phyloP scores from a whole-genome alignment of 2,113 vertebrate genomes.

The Suncus etruscus region DNA sequence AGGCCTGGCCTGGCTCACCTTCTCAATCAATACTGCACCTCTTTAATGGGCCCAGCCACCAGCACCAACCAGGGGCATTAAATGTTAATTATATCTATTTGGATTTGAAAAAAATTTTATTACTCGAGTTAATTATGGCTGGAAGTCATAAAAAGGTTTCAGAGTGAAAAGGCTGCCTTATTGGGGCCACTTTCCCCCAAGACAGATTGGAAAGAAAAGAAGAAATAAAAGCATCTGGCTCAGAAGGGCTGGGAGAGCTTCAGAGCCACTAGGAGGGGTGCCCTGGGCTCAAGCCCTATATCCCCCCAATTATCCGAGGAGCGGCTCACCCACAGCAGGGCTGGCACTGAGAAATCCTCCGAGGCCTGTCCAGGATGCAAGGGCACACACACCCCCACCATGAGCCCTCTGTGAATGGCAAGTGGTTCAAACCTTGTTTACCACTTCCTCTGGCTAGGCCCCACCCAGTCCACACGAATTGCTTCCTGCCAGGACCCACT shows the following conservation, averaged over 20 bases:
- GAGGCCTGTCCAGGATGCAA: no score
- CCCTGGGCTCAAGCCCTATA: neutral
- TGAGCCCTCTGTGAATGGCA: neutral
- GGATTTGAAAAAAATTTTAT: slow-evolving; percentile 87
- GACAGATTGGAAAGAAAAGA: slow-evolving; percentile 81
- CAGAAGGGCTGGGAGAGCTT: neutral
- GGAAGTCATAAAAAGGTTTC: slow-evolving; percentile 87
- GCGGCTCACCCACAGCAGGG: neutral
- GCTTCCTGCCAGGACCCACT: slow-evolving; percentile 88
- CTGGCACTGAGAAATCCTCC: neutral
- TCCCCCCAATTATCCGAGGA: neutral
- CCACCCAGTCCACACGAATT: slow-evolving; percentile 68
- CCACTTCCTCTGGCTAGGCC: slow-evolving; percentile 4
- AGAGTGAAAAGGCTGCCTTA: slow-evolving; percentile 84
- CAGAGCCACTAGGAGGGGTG: slow-evolving; percentile 7
- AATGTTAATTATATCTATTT: slow-evolving; percentile 89
- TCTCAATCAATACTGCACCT: slow-evolving; percentile 83
- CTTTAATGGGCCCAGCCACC: slow-evolving; percentile 86
- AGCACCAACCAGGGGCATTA: slow-evolving; percentile 88
- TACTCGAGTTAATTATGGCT: slow-evolving; percentile 88
- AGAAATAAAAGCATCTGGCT: slow-evolving; percentile 79
- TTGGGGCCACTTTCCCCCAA: slow-evolving; percentile 81
- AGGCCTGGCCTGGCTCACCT: slow-evolving; percentile 84
- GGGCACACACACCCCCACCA: neutral
- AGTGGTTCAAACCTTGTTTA: slow-evolving; percentile 24